Evolutionary conservation across 2,888 invertebrate genomes (phyloP).

Genomic region (Lumbricus terrestris): DNA sequence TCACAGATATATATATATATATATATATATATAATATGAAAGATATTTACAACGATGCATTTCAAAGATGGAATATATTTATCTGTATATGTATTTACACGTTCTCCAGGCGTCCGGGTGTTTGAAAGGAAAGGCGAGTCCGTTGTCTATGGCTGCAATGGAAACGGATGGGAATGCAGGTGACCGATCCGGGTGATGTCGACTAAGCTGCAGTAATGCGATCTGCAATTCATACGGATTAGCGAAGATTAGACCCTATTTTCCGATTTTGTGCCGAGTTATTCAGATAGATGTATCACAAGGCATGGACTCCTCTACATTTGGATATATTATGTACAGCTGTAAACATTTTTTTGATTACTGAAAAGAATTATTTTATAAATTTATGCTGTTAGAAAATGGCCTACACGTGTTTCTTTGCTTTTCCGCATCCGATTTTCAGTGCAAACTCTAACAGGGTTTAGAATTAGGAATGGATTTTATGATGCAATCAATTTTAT

Average conservation of each 20-base stretch:
- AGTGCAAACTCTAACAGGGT: too few relatives aligned
- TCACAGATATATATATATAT: too few relatives aligned
- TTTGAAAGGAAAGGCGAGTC: conserved; percentile 97
- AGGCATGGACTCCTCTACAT: not conserved
- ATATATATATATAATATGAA: not conserved
- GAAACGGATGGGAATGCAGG: conserved; percentile 44
- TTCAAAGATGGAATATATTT: too few relatives aligned
- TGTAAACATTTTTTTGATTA: not conserved
- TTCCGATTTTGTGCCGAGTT: not conserved
- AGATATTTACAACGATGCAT: not conserved
- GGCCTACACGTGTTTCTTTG: too few relatives aligned
- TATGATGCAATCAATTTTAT: too few relatives aligned
- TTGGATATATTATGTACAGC: too few relatives aligned
- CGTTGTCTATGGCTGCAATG: conserved; percentile 97
- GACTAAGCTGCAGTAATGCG: not conserved
- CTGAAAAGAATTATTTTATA: not conserved
- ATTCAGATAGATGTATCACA: not conserved
- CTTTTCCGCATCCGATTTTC: too few relatives aligned
- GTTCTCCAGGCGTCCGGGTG: conserved; percentile 99
- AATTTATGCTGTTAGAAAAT: too few relatives aligned
- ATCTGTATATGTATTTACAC: too few relatives aligned
- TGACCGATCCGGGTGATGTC: not conserved
- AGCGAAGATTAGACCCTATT: not conserved
- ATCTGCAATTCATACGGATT: not conserved
- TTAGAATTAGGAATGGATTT: too few relatives aligned